These are phyloP conservation scores for Rhodinocichla rosea DNA, from an alignment of 2,113 vertebrate genomes.

Conservation along the genomic window DNA sequence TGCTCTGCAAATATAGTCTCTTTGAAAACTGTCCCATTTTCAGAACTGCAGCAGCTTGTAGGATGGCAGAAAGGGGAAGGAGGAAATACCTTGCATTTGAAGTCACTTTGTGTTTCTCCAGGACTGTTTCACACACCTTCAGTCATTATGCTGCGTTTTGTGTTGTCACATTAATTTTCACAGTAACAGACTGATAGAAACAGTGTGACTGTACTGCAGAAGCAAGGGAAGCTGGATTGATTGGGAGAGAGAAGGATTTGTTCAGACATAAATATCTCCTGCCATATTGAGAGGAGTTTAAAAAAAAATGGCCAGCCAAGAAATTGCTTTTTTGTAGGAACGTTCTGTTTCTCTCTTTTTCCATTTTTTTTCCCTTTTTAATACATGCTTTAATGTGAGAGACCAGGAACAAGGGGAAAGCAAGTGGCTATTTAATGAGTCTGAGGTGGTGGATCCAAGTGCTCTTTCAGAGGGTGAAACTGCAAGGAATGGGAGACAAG, in stretches of 20 bases:
- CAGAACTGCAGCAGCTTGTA: conserved; percentile 58
- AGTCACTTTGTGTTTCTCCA: conserved; percentile 15
- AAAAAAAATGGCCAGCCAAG: conserved; percentile 56
- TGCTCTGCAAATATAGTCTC: conserved; percentile 63
- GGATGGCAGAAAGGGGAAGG: conserved; percentile 36
- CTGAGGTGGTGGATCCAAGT: neutral
- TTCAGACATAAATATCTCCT: conserved; percentile 67
- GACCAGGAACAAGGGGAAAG: neutral
- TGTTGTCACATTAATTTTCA: conserved; percentile 59
- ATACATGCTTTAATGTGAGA: neutral
- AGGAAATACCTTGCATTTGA: conserved; percentile 60
- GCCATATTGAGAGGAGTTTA: conserved; percentile 58
- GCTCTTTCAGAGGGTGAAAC: neutral
- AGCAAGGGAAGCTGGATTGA: conserved; percentile 26
- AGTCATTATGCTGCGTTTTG: conserved; percentile 12
- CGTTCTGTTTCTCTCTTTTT: conserved; percentile 24
- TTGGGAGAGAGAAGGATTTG: conserved; percentile 50
- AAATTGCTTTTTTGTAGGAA: conserved; percentile 63
- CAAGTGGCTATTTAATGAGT: neutral
- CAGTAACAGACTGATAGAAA: conserved; percentile 39
- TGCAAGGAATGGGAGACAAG: neutral
- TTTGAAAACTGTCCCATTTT: conserved; percentile 69
- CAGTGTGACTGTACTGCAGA: conserved; percentile 18
- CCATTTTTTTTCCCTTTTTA: neutral
- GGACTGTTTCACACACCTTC: conserved; percentile 54